Percentiles rank a stretch among this genome's conserved stretches.
These are phyloP conservation scores for Leucophenga montana DNA, from an alignment of 2,888 invertebrate genomes.

Conservation along the genomic window DNA sequence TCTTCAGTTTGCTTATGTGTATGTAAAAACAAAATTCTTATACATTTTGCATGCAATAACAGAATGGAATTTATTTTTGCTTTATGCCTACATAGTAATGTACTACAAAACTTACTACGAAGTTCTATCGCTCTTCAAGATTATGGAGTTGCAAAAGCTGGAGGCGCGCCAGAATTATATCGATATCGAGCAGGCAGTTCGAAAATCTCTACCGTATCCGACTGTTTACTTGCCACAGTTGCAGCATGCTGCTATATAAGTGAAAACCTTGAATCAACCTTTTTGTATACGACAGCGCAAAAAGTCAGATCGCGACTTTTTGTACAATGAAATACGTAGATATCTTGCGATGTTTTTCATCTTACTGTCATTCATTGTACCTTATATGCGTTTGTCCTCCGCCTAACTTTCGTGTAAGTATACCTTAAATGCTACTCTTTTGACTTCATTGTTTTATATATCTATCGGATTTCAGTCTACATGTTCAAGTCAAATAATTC, in stretches of 20 bases:
- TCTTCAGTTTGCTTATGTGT: constrained; percentile 52
- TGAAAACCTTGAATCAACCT: no score
- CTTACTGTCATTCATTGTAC: no score
- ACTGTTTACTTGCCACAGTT: background rate
- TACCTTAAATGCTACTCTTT: no score
- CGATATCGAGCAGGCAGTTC: background rate
- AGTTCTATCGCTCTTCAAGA: constrained; percentile 57
- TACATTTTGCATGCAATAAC: background rate
- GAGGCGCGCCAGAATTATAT: background rate
- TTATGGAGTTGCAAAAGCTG: constrained; percentile 48
- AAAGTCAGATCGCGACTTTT: no score
- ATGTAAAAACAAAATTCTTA: background rate
- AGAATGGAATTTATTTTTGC: background rate
- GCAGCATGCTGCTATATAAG: background rate
- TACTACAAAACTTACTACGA: constrained; percentile 60
- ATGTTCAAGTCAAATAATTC: no score
- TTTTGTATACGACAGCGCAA: no score
- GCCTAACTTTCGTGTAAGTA: no score
- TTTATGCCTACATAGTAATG: constrained; percentile 49
- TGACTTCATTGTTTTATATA: no score
- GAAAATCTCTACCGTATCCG: background rate
- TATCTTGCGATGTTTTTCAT: no score
- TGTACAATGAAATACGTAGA: no score
- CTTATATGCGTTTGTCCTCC: no score
- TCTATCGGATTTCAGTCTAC: no score